Percentiles rank a stretch among this genome's conserved stretches.
phyloP scores from a whole-genome alignment of 2,888 invertebrate genomes.

The Ferdinandea cuprea region DNA sequence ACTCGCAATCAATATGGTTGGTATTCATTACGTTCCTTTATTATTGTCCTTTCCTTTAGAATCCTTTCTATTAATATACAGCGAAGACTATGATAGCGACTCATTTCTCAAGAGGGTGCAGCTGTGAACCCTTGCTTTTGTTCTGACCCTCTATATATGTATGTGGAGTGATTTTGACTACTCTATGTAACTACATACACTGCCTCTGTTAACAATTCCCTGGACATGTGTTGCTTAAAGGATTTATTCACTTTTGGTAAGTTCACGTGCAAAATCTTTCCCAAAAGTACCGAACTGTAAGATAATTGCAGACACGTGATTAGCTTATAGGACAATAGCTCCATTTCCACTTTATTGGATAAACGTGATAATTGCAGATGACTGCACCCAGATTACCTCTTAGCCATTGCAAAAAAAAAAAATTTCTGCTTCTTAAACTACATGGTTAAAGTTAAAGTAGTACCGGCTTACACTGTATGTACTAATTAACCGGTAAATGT shows the following conservation, averaged over 20 bases:
- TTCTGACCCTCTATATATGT: background rate
- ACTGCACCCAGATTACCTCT: constrained; percentile 22
- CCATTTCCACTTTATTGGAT: constrained; percentile 18
- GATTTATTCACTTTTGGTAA: background rate
- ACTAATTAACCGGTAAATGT: constrained; percentile 36
- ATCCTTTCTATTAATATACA: constrained; percentile 40
- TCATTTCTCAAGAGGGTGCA: background rate
- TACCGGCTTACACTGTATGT: constrained; percentile 16
- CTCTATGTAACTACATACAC: background rate
- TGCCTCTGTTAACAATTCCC: no score
- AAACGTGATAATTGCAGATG: constrained; percentile 38
- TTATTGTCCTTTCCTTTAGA: constrained; percentile 17
- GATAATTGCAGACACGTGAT: constrained; percentile 53
- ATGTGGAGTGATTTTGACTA: background rate
- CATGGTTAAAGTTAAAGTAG: constrained; percentile 1
- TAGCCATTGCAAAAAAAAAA: background rate
- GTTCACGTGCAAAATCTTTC: constrained; percentile 27
- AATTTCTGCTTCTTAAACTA: background rate
- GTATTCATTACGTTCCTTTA: constrained; percentile 37
- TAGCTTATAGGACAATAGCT: background rate
- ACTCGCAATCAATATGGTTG: constrained; percentile 52
- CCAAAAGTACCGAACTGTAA: constrained; percentile 21
- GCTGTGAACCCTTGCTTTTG: background rate
- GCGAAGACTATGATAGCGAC: background rate
- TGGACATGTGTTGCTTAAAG: no score